Percentiles rank a stretch among this genome's conserved stretches.
Conservation (phyloP, 2,888 invertebrate species). For the Thyatira batis region DNA sequence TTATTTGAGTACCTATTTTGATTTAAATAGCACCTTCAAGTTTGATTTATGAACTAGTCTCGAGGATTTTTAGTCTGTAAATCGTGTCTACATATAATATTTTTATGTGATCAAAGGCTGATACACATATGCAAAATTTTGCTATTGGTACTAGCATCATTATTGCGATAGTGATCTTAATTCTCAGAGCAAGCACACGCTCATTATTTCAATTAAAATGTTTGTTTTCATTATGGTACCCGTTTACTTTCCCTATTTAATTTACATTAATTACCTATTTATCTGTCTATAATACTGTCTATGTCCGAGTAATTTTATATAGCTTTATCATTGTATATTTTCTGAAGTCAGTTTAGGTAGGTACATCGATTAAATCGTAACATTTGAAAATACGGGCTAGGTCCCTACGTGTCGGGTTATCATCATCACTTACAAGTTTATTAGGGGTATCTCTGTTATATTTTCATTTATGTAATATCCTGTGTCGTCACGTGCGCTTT, state of each 20-base stretch:
- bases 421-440: conserved; percentile 28
- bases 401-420: not conserved
- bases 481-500: conserved; percentile 47
- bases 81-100: too few species aligned
- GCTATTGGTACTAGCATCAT: not conserved
- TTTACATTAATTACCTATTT: not conserved
- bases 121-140: not conserved
- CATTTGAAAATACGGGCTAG: not conserved
- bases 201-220: not conserved
- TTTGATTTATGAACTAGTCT: not conserved
- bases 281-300: too few species aligned
- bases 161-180: not conserved
- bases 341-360: too few species aligned
- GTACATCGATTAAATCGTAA: not conserved
- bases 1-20: not conserved
- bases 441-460: conserved; percentile 19
- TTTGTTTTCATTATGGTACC: not conserved
- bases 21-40: not conserved
- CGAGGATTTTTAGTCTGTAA: too few species aligned
- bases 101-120: not conserved
- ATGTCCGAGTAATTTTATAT: too few species aligned
- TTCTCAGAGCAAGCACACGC: not conserved
- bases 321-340: too few species aligned
- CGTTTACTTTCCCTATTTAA: not conserved
- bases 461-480: conserved; percentile 42